Evolutionary conservation across 2,888 invertebrate genomes (phyloP).

Genomic region (Atethmia centrago): DNA sequence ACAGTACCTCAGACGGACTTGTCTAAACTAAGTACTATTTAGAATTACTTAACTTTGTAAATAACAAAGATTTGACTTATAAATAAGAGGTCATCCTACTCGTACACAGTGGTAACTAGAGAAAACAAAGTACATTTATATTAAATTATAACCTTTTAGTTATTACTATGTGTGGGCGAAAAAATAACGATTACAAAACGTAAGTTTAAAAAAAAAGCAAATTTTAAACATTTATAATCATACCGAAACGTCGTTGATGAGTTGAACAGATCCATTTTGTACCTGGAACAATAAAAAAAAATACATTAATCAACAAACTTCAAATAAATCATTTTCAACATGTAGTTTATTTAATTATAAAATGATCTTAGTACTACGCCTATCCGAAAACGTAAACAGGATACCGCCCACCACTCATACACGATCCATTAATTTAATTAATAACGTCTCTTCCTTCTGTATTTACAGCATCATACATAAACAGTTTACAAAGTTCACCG

Average conservation of each 20-base stretch:
- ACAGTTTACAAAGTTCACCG: constrained; percentile 37
- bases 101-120: too few relatives aligned
- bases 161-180: neutral
- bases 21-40: constrained; percentile 11
- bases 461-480: constrained; percentile 56
- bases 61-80: neutral
- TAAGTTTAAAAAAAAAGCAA: neutral
- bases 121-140: neutral
- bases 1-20: constrained; percentile 29
- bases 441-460: constrained; percentile 37
- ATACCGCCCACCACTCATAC: constrained; percentile 41
- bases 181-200: neutral
- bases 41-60: constrained; percentile 14
- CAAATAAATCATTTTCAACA: neutral
- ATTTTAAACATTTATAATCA: neutral
- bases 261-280: constrained; percentile 3
- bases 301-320: neutral
- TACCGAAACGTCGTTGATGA: neutral
- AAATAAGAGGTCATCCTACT: neutral
- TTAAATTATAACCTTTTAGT: neutral
- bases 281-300: constrained; percentile 52
- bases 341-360: constrained; percentile 5
- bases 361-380: neutral
- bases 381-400: constrained; percentile 36
- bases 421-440: constrained; percentile 62